These are phyloP conservation scores for Cyclina sinensis DNA, from an alignment of 1,140 invertebrate species.

Conservation along the genomic window DNA sequence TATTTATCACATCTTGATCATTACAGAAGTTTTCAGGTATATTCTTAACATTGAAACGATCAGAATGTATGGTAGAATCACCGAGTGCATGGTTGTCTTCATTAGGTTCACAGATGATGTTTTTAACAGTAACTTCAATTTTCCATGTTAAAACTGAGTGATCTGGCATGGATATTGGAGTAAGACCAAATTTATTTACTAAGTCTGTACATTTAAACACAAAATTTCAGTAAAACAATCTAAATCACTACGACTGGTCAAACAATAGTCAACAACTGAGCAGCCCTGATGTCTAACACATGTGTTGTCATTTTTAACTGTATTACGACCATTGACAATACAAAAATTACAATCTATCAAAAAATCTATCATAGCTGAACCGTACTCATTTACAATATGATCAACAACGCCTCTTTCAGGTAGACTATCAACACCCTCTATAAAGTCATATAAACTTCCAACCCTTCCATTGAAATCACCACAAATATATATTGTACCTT, in stretches of 20 bases:
- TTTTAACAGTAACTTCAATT: not conserved
- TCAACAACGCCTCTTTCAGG: constrained; percentile 21
- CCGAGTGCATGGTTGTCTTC: too few species aligned
- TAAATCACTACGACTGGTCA: not conserved
- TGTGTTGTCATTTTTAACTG: constrained; percentile 15
- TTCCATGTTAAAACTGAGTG: constrained; percentile 4
- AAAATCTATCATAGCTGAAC: constrained; percentile 48
- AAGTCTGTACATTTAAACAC: constrained; percentile 32
- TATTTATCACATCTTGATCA: too few species aligned
- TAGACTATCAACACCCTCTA: constrained; percentile 40
- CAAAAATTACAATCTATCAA: constrained; percentile 49
- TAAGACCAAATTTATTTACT: constrained; percentile 14
- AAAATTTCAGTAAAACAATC: not conserved
- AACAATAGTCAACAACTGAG: constrained; percentile 54
- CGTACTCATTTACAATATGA: constrained; percentile 44
- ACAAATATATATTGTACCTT: constrained; percentile 42
- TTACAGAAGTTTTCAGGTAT: too few species aligned
- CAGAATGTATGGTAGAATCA: too few species aligned
- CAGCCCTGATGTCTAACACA: too few species aligned
- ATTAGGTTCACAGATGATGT: too few species aligned
- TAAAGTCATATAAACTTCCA: constrained; percentile 39
- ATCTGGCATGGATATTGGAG: constrained; percentile 11
- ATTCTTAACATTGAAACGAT: too few species aligned
- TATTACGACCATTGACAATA: constrained; percentile 52
- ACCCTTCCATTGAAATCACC: constrained; percentile 53